Base-by-base conservation (phyloP, 2,113 vertebrate species). In the Pangasianodon gigas region DNA sequence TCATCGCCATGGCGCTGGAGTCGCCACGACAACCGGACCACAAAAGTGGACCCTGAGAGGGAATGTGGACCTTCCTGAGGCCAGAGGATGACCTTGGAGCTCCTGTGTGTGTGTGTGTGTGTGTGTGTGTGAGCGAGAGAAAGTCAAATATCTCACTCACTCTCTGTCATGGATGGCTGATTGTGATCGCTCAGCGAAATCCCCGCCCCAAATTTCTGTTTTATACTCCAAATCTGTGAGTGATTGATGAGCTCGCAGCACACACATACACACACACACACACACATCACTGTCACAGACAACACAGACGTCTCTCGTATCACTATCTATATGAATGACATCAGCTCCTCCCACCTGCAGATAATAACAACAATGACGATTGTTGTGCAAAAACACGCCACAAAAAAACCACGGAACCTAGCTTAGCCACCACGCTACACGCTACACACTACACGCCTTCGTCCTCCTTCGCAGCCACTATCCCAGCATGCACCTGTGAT, bases 311-410 rank as follows among this genome's bases (percentile, higher is more conserved):
- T 91, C 87, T 88, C 89, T 89, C 80, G 60, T 89, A 94, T 95
- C 91, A 90, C 90, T 85, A 86, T 67, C 89, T 94, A 94, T 94
- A 96, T 94, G 89, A 95, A 96, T 95, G 54, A 89, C 90, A 88
- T 54, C 13, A 74, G 56, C 56, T 84, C 84, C 86, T 88, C 89
- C 85, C 92, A 90, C 91, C 84, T 85, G 32, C 86, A 81, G 83
- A 85, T 89, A 83, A 79, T 79, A 86, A 85, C 52, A 92, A 88
- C 88, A 88, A 92, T 93, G 87, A 51, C 92, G 91, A 93, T 93
- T 92, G 91, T 93, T 81, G 86, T 89, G 89, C 90, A 90, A 79
- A 82, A 89, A 90, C 4, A 32, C 48, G 67, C 62, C 58, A 52
- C 18, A n/a, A 77, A 51, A 67, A 8, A 60, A 18, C 11, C 56